Conservation (phyloP, 2,888 invertebrate genomes). For the Anarsia innoxiella region DNA sequence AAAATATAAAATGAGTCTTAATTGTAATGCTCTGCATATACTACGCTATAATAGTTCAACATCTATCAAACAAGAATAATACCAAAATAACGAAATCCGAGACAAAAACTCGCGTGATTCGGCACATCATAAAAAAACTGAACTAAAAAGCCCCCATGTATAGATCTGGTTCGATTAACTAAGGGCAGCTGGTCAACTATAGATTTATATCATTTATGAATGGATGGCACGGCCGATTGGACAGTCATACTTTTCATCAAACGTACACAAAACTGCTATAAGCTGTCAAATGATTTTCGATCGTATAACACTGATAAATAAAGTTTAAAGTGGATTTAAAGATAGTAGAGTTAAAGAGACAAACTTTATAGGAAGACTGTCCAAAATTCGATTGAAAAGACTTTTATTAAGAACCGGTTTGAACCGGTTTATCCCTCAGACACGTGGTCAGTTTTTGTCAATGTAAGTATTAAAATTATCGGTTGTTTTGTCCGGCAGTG, state of each 20-base stretch:
- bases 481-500: constrained; percentile 45
- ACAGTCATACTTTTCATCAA: constrained; percentile 13
- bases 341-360: constrained; percentile 14
- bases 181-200: constrained; percentile 50
- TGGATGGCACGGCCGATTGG: constrained; percentile 29
- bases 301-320: constrained; percentile 1
- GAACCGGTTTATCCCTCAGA: too few species aligned
- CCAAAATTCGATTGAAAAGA: constrained; percentile 63
- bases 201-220: constrained; percentile 37
- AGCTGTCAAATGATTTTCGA: neutral
- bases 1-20: too few species aligned
- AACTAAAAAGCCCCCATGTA: constrained; percentile 36
- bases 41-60: too few species aligned
- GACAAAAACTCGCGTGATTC: constrained; percentile 9
- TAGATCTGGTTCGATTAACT: constrained; percentile 45
- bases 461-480: constrained; percentile 61
- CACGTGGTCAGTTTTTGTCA: constrained; percentile 71
- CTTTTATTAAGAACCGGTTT: constrained; percentile 65
- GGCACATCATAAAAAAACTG: constrained; percentile 31
- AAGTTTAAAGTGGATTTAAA: neutral
- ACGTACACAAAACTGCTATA: neutral
- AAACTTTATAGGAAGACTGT: constrained; percentile 30
- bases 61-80: too few species aligned
- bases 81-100: constrained; percentile 6
- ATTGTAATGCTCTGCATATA: too few species aligned